Evolutionary conservation across 1,140 invertebrate genomes (phyloP), one percentile per base, ranked within the genome.

Genomic region (Pseudomyrmex cubaensis): DNA sequence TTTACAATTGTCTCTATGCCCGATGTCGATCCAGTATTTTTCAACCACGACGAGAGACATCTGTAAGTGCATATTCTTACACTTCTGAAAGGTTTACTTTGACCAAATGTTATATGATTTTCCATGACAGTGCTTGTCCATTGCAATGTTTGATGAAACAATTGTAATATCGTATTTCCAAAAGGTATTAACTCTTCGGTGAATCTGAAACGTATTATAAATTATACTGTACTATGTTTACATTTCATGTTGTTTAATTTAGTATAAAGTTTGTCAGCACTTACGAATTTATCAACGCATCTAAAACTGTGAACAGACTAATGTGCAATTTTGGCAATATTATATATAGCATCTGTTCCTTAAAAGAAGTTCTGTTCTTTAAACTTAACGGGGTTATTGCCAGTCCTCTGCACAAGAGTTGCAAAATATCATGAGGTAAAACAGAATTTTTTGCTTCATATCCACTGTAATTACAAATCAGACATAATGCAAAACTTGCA

Each of bases 281-380:
- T 35, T 88, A 93, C 93, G 92, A 89, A 62, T 84, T 72, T 74
- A 94, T 91, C 9, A 94, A 85, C 5, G 88, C 73, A 57, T 92
- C 66, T 1, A 93, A 84, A 62, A 93, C 87, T n/a, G 72, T 54
- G 4, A 92, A 83, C 46, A 93, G 90, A 44, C 85, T 86, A 8
- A 89, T 80, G 59, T 93, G 89, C 12, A 93, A 70, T 66, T 89
- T 90, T 7, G 91, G 90, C 12, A 94, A 84, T 22, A 93, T 90
- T 17, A 89, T 64, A 62, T 89, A 84, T 44, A 93, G 62, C 69
- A 91, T 87, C 50, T 91, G 77, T 25, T 76, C 77, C 67, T 84
- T 91, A 13, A 88, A 63, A 12, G 90, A 90, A 54, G 90, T 61
- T 12, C 86, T 85, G 57, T 75, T 89, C 50, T 67, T 85, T 54